phyloP scores from a whole-genome alignment of 2,888 invertebrate species.

The Diadegma fenestrale region DNA sequence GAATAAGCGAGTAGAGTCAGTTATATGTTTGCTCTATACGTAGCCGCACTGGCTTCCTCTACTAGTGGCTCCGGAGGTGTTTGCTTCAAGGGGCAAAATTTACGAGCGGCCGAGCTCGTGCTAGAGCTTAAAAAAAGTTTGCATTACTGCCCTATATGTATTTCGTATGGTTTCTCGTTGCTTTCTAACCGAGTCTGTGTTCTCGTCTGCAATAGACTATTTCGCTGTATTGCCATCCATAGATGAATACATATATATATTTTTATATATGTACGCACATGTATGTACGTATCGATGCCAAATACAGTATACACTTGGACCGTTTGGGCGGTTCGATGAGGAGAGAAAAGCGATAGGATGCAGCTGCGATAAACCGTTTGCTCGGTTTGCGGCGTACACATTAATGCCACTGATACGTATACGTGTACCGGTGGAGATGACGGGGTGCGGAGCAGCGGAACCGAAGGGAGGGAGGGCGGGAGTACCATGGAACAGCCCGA shows the following conservation, averaged over 20 bases:
- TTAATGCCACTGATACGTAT: conserved; percentile 60
- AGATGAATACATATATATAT: neutral
- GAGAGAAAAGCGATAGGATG: conserved; percentile 69
- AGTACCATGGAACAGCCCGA: conserved; percentile 11
- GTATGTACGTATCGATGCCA: conserved; percentile 22
- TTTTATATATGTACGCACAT: too few relatives aligned
- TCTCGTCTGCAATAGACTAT: conserved; percentile 41
- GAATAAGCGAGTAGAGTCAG: conserved; percentile 74
- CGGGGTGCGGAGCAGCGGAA: neutral
- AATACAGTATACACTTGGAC: conserved; percentile 32
- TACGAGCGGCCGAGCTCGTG: conserved; percentile 70
- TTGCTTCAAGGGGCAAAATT: conserved; percentile 71
- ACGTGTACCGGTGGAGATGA: conserved; percentile 5
- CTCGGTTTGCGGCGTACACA: conserved; percentile 70
- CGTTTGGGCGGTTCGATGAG: conserved; percentile 61
- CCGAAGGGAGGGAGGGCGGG: neutral
- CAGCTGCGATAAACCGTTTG: conserved; percentile 74
- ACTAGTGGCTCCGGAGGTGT: conserved; percentile 55
- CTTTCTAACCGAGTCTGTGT: conserved; percentile 43
- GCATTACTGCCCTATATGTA: conserved; percentile 66
- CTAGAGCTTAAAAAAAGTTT: conserved; percentile 71
- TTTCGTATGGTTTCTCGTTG: conserved; percentile 46
- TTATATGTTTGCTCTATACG: neutral
- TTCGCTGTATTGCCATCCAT: conserved; percentile 4
- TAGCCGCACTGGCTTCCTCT: conserved; percentile 10